phyloP scores from a whole-genome alignment of 2,888 invertebrate species.

The Scaptomyza flava region DNA sequence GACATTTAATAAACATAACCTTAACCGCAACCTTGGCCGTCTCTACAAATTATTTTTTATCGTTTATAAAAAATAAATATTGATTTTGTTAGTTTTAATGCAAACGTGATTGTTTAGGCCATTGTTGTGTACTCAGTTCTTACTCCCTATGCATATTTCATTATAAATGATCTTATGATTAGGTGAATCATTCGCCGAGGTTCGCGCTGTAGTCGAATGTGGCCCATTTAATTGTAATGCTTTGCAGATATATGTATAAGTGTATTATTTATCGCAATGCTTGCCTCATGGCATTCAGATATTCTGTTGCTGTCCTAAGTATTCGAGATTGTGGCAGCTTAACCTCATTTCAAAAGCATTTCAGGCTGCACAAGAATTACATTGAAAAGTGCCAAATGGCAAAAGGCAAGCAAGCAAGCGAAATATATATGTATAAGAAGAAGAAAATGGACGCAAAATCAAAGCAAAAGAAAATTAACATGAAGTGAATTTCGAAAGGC shows the following conservation, averaged over 20 bases:
- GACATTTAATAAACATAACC: conserved; percentile 3
- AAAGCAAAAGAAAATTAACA: conserved; percentile 75
- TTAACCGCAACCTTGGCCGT: neutral
- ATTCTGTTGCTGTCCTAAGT: conserved; percentile 28
- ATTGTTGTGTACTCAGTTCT: too few relatives aligned
- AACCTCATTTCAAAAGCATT: conserved; percentile 64
- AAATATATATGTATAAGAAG: neutral
- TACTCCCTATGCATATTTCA: too few relatives aligned
- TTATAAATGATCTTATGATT: neutral
- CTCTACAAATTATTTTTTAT: too few relatives aligned
- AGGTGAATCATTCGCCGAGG: conserved; percentile 4
- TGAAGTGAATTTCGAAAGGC: conserved; percentile 73
- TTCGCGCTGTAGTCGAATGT: neutral
- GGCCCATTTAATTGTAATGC: conserved; percentile 22
- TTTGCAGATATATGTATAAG: neutral
- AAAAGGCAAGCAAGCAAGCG: conserved; percentile 36
- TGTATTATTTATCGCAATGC: conserved; percentile 10
- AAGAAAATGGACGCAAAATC: conserved; percentile 53
- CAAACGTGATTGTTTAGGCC: too few relatives aligned
- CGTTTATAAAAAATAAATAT: too few relatives aligned
- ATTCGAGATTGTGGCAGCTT: conserved; percentile 60
- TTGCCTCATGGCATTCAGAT: conserved; percentile 39
- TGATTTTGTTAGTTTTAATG: too few relatives aligned
- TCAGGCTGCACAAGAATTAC: conserved; percentile 61
- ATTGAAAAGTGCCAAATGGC: conserved; percentile 60